Base-by-base conservation (phyloP, 2,113 vertebrate species). In the Erpornis zantholeuca region DNA sequence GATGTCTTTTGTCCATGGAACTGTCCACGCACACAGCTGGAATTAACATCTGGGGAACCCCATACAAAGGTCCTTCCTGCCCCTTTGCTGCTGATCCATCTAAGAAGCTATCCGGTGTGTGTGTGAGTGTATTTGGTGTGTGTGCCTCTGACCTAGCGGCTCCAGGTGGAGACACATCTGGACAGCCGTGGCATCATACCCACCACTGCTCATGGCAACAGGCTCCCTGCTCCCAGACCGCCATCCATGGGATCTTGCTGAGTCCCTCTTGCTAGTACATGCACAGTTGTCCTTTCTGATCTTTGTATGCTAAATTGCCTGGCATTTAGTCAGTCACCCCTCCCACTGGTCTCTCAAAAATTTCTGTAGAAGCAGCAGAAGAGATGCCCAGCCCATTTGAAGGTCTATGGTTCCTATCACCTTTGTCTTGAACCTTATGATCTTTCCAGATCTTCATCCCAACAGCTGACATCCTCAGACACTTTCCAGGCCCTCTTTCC, bases 211-310 rank as follows among this genome's bases (percentile, higher is more conserved):
- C n/a, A n/a, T n/a, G n/a, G n/a, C n/a, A n/a, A n/a, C n/a, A n/a
- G n/a, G n/a, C n/a, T n/a, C n/a, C n/a, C 45, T 78, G 47, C 40
- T 45, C 21, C 17, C 23, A 53, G 52, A 60, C 17, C 1, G 1
- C 42, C 1, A 0, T 36, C 21, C 15, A 4, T 16, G 22, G 24
- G 21, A 40, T 15, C 1, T 2, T 53, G 45, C 65, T 28, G 33
- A 1, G 4, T 68, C 38, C 31, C 11, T 50, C 52, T 17, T 75
- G 25, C 29, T 68, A 20, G 15, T 21, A 53, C 0, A 0, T 19
- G 42, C 24, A 35, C 38, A 50, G 38, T 52, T 92, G 44, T 59
- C 36, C 14, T 76, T 68, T 64, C 23, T 64, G 60, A 17, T n/a
- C 42, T 92, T 54, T 23, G 24, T 18, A 44, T 1, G 10, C 19